Conservation (phyloP, 1,140 invertebrate species). For the Varroa destructor region DNA sequence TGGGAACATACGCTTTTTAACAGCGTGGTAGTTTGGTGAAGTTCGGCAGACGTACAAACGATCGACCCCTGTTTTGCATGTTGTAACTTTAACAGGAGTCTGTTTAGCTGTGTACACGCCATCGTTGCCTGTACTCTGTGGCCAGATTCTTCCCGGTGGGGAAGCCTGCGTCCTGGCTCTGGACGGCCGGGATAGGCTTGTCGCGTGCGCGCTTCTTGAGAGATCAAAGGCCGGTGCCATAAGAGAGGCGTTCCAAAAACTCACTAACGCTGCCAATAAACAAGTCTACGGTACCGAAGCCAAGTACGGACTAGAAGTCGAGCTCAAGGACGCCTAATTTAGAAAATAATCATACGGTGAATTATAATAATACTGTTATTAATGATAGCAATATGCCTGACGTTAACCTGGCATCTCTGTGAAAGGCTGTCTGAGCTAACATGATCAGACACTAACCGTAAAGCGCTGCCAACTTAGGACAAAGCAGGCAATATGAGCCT, state of each 20-base stretch:
- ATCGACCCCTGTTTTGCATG: too few relatives aligned
- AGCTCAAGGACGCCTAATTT: conserved; percentile 24
- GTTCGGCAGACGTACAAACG: too few relatives aligned
- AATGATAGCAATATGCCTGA: too few relatives aligned
- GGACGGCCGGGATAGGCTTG: conserved; percentile 6
- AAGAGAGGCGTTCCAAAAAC: not conserved
- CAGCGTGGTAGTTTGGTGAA: too few relatives aligned
- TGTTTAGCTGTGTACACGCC: conserved; percentile 9
- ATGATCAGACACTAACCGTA: too few relatives aligned
- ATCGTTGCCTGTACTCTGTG: conserved; percentile 8
- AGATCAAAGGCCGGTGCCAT: not conserved
- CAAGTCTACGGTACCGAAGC: not conserved
- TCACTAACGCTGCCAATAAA: not conserved
- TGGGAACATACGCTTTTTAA: too few relatives aligned
- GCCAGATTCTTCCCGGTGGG: conserved; percentile 10
- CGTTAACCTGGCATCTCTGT: too few relatives aligned
- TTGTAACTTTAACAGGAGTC: not conserved
- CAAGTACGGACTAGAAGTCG: conserved; percentile 9
- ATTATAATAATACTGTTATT: too few relatives aligned
- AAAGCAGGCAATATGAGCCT: too few relatives aligned
- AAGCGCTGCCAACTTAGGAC: too few relatives aligned
- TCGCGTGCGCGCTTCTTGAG: conserved; percentile 3
- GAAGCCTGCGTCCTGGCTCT: conserved; percentile 21
- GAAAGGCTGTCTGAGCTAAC: too few relatives aligned
- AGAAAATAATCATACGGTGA: not conserved